Conservation (phyloP, 2,113 vertebrate species). For the Paraplagusia blochii region DNA sequence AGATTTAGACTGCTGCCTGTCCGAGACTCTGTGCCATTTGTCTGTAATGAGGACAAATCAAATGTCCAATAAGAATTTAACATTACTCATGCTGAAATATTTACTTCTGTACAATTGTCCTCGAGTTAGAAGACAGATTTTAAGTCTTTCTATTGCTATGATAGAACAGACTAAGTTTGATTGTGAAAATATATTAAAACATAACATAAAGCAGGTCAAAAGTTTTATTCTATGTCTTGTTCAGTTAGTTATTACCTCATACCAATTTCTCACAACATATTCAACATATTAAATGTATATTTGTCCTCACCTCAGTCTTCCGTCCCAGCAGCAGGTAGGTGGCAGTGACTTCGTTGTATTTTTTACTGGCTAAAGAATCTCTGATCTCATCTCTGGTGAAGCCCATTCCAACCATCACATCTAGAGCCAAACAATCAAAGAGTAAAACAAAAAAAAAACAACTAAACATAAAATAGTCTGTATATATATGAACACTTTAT, state of each 20-base stretch:
- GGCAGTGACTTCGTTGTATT: constrained; percentile 92
- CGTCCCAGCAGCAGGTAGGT: constrained; percentile 92
- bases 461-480: neutral
- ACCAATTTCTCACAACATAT: neutral
- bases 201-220: no score
- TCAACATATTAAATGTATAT: no score
- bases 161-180: no score
- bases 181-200: no score
- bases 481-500: neutral
- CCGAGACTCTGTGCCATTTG: constrained; percentile 76
- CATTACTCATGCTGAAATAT: no score
- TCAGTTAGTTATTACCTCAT: neutral
- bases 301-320: constrained; percentile 76
- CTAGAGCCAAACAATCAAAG: no score
- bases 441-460: neutral
- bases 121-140: no score
- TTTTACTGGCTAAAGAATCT: constrained; percentile 84
- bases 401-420: constrained; percentile 94
- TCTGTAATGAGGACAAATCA: constrained; percentile 31
- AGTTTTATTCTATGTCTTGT: no score
- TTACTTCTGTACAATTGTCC: no score
- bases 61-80: neutral
- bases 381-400: constrained; percentile 88
- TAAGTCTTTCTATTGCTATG: no score
- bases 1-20: constrained; percentile 83